Conservation (phyloP, 92 coral and sea anemone species). For the Palythoa grandis region DNA sequence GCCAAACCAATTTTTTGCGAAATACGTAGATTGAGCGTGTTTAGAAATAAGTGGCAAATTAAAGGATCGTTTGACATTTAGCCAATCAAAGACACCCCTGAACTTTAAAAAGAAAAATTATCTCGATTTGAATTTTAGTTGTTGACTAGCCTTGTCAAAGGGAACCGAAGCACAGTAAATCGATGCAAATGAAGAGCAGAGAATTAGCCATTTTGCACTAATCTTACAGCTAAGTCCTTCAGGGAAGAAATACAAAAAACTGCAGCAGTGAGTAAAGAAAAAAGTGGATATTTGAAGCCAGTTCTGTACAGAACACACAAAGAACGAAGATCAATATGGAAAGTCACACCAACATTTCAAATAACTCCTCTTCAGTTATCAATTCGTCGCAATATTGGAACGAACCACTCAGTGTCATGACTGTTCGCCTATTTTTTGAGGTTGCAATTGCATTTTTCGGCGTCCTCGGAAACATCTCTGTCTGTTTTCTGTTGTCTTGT, state of each 20-base stretch:
- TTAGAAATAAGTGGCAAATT: not conserved
- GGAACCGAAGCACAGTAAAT: not conserved
- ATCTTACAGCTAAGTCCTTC: not conserved
- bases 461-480: slow-evolving; percentile 16
- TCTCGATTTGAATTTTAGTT: slow-evolving; percentile 11
- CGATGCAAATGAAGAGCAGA: not conserved
- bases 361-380: not conserved
- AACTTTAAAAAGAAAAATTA: slow-evolving; percentile 24
- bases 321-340: not conserved
- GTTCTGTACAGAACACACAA: not conserved
- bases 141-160: not conserved
- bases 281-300: not conserved
- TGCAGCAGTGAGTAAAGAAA: not conserved
- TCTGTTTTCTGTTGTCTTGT: slow-evolving; percentile 22
- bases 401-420: slow-evolving; percentile 23
- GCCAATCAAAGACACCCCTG: slow-evolving; percentile 16
- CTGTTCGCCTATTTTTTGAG: slow-evolving; percentile 20
- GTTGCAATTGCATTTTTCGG: slow-evolving; percentile 27
- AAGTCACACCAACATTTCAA: slow-evolving; percentile 21
- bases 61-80: not conserved
- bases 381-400: slow-evolving; percentile 1
- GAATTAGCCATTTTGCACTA: not conserved
- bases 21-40: not conserved
- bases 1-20: not conserved
- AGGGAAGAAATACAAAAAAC: not conserved